Evolutionary conservation across 2,113 vertebrate genomes (phyloP).

Genomic region (Acinonyx jubatus): DNA sequence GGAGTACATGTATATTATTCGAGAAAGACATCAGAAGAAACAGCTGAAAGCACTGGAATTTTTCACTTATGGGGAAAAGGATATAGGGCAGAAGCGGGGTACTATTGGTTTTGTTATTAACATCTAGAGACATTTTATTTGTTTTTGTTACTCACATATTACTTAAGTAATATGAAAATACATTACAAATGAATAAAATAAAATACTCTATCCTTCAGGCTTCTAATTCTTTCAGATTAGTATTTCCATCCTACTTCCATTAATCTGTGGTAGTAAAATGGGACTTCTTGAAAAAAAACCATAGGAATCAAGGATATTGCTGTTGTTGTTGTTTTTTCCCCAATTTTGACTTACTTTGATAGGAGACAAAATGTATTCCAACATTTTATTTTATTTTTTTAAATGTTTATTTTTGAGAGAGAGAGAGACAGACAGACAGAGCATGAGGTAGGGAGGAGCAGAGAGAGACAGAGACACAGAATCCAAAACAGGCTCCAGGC

Average conservation of each 20-base stretch:
- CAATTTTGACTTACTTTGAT: background rate
- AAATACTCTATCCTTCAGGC: background rate
- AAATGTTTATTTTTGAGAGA: too few species aligned
- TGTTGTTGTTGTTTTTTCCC: background rate
- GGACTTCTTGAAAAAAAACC: background rate
- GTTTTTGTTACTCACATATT: background rate
- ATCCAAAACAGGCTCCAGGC: too few species aligned
- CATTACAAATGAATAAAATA: background rate
- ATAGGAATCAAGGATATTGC: background rate
- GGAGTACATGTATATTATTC: background rate
- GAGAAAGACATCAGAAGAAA: background rate
- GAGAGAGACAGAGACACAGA: too few species aligned
- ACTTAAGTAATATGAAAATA: background rate
- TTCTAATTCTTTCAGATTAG: background rate
- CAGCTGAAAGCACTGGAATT: background rate
- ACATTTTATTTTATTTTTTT: slow-evolving; percentile 1
- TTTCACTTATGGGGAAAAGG: background rate
- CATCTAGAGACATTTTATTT: background rate
- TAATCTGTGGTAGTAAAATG: background rate
- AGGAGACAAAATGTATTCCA: background rate
- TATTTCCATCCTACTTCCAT: background rate
- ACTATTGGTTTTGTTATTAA: background rate
- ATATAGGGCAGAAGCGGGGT: background rate
- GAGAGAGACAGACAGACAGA: too few species aligned
- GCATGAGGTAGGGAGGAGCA: too few species aligned